Base-by-base conservation (phyloP, 2,888 invertebrate species). In the Synergus umbraculus region DNA sequence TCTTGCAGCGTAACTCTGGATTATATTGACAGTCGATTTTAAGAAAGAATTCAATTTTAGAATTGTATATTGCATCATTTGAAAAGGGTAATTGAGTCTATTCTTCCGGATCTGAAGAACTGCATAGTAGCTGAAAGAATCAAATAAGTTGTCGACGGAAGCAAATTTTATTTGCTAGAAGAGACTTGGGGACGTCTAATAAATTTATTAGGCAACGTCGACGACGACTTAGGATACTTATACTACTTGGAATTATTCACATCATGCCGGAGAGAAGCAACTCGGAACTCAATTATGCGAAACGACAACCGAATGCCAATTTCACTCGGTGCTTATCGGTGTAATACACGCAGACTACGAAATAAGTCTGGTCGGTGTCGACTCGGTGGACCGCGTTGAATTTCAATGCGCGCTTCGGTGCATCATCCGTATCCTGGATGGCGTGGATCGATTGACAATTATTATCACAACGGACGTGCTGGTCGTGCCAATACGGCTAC, bases 211-310 rank as follows among this genome's bases (percentile, higher is more conserved):
- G 69, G 78, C 79, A 78, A 76, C 49, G 43, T 49, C 15, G 76
- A 29, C 43, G 64, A 63, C 80, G 60, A 82, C 79, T 73, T 54
- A 37, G 37, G 73, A 73, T 73, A 73, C 73, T 73, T 66, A 37
- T 60, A 78, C 63, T 44, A 81, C 67, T 78, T 77, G 83, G 86
- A 89, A 89, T 90, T 89, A 90, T 90, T 90, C 90, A 83, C 88
- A 87, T 88, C 89, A 87, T 86, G 89, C 86, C 85, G 82, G 81
- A 83, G 86, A 83, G 84, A 84, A 89, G 87, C 88, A 88, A 89
- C 89, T 90, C 87, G 88, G 89, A 91, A 91, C 90, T 91, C 90
- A 89, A 91, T 91, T 91, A 91, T 90, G 88, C 87, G 88, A 86
- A 85, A 87, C 88, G 87, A 86, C 90, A 86, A 82, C 81, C 88